These are phyloP conservation scores for Tenrec ecaudatus DNA, from an alignment of 2,113 vertebrate genomes.

Conservation along the genomic window DNA sequence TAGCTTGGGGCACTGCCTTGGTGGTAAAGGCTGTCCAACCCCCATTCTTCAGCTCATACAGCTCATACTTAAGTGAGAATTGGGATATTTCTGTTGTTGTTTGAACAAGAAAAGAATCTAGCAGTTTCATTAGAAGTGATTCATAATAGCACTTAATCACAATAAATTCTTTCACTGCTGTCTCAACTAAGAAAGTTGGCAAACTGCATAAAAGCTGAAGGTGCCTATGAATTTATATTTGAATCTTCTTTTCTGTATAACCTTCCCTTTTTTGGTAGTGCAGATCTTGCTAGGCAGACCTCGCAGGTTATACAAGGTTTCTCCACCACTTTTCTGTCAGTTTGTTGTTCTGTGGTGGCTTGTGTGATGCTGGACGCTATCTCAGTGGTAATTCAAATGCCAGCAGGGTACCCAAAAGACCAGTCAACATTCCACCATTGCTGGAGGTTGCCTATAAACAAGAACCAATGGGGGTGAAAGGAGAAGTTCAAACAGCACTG, in stretches of 20 bases:
- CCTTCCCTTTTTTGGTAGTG: neutral
- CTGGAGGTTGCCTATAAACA: too few species aligned
- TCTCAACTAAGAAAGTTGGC: slow-evolving; percentile 15
- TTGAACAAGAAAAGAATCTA: neutral
- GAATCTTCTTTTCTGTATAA: slow-evolving; percentile 22
- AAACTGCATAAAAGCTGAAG: neutral
- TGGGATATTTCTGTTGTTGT: neutral
- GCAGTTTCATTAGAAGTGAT: slow-evolving; percentile 37
- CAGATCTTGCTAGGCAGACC: slow-evolving; percentile 6
- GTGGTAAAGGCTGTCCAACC: neutral
- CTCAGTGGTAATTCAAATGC: too few species aligned
- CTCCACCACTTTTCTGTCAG: neutral
- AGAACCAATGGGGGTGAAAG: too few species aligned
- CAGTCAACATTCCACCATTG: too few species aligned
- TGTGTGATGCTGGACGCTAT: too few species aligned
- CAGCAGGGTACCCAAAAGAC: too few species aligned
- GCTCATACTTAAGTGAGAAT: slow-evolving; percentile 26
- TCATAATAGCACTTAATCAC: neutral
- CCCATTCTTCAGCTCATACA: neutral
- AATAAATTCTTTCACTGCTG: slow-evolving; percentile 24
- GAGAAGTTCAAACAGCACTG: too few species aligned
- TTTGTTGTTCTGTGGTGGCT: too few species aligned
- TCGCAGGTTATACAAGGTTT: slow-evolving; percentile 29
- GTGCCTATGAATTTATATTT: neutral
- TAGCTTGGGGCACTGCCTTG: neutral